Base-by-base conservation (phyloP, 2,113 vertebrate species). In the Ceyx cyanopectus region DNA sequence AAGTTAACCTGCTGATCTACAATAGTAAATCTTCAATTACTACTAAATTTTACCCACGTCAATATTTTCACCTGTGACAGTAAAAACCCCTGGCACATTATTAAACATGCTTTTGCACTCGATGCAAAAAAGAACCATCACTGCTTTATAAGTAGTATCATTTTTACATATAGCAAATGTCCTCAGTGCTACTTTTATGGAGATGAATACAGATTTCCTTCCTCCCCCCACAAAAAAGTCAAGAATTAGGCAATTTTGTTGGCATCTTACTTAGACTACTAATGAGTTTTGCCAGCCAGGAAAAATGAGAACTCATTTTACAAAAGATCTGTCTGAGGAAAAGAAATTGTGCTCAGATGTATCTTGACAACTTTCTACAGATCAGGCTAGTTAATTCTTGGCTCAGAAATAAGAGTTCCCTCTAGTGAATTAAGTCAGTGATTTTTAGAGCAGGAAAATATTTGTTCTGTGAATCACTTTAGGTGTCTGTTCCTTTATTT, bases 221-320 rank as follows among this genome's bases (percentile, higher is more conserved):
- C 48, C 22, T 7, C 22, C 9, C 48, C 48, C 32, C 58, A 8
- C 27, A 58, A 14, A 45, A 46, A 20, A 27, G 5, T 50, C n/a
- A 78, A 58, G 53, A 96, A 92, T 90, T 45, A 65, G 91, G 61
- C 56, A 79, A 41, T 93, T 96, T 89, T 93, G 80, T 88, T 81
- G 83, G 77, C 67, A 84, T 93, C 94, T 94, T 89, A 48, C 94
- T 93, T 85, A 70, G 78, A 78, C 29, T 96, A 18, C 46, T 96
- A 95, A 97, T 96, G 84, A 96, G 73, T 58, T 92, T 92, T 80
- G 57, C 48, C 60, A 89, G 76, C 48, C 60, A 91, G 86, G 90
- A 96, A 95, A 94, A 94, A 93, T 72, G 82, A 93, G 75, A 87
- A 78, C 72, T 76, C 70, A 65, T 94, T 96, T 96, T 95, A 96